These are phyloP conservation scores for Leguminivora glycinivorella DNA, from an alignment of 1,140 invertebrate genomes.

Conservation along the genomic window DNA sequence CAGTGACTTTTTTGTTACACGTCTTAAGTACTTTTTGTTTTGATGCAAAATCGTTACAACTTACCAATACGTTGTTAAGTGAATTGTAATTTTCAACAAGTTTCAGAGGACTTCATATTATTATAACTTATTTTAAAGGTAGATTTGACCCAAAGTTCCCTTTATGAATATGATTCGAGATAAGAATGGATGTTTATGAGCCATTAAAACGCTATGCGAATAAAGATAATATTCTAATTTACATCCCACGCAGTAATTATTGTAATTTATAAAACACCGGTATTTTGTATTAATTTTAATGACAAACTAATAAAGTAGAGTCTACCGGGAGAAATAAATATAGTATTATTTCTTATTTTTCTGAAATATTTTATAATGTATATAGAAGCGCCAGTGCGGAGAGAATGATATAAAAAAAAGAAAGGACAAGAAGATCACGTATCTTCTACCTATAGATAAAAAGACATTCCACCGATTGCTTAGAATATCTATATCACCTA, in stretches of 20 bases:
- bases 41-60: too few species aligned
- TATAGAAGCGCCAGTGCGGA: too few species aligned
- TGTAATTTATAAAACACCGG: background rate
- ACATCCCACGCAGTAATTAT: slow-evolving; percentile 20
- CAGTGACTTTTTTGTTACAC: background rate
- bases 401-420: too few species aligned
- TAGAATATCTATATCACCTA: too few species aligned
- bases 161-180: slow-evolving; percentile 28
- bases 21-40: background rate
- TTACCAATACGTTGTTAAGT: background rate
- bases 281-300: background rate
- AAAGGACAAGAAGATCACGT: too few species aligned
- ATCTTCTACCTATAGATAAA: too few species aligned
- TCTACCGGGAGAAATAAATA: slow-evolving; percentile 33
- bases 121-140: background rate
- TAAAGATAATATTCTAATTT: slow-evolving; percentile 43
- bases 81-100: background rate
- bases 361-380: too few species aligned
- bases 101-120: background rate
- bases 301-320: slow-evolving; percentile 7
- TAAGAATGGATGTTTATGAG: slow-evolving; percentile 37
- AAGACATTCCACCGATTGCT: too few species aligned
- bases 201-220: slow-evolving; percentile 40
- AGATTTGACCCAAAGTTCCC: background rate
- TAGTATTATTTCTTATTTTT: too few species aligned